Conservation (phyloP, 2,113 vertebrate genomes). For the Narcine bancroftii region DNA sequence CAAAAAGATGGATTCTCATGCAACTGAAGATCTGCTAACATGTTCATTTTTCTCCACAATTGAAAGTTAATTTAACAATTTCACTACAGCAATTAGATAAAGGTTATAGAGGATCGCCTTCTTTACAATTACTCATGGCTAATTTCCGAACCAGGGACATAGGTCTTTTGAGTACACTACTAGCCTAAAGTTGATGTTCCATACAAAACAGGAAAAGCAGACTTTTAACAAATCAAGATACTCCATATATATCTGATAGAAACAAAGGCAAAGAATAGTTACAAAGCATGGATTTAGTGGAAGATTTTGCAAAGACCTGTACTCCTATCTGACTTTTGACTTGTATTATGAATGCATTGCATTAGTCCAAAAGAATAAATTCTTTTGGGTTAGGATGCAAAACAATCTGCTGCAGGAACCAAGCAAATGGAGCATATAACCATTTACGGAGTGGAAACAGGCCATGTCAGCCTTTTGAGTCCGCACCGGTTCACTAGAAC, state of each 20-base stretch:
- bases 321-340: background rate
- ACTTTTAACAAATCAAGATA: background rate
- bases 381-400: too few species aligned
- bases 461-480: too few species aligned
- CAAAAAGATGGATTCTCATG: background rate
- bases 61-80: background rate
- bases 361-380: background rate
- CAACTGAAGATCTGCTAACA: background rate
- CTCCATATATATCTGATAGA: background rate
- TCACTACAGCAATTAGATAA: background rate
- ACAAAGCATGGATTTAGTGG: background rate
- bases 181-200: background rate
- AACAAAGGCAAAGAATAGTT: background rate
- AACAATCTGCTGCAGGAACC: too few species aligned
- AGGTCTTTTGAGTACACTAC: background rate
- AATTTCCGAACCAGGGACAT: background rate
- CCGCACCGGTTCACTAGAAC: too few species aligned
- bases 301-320: background rate
- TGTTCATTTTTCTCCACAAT: background rate
- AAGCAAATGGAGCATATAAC: too few species aligned
- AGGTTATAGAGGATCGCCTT: background rate
- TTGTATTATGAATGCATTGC: background rate
- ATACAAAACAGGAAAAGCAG: background rate
- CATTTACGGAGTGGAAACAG: too few species aligned
- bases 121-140: background rate